Evolutionary conservation across 2,888 invertebrate species (phyloP).

Genomic region (Cyaniris semiargus): DNA sequence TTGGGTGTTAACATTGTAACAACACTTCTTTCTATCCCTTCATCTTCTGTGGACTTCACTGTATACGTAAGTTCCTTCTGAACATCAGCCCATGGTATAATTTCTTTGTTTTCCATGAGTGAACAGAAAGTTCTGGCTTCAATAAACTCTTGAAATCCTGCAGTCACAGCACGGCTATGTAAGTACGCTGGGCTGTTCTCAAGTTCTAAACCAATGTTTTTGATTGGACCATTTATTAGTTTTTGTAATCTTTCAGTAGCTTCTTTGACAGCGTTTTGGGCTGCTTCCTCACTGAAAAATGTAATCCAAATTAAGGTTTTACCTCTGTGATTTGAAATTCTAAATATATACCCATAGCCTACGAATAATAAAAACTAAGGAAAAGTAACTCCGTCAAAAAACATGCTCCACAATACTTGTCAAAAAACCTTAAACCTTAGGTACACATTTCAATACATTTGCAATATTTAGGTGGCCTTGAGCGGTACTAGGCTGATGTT

Average conservation of each 20-base stretch:
- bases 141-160: slow-evolving; percentile 88
- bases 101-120: slow-evolving; percentile 80
- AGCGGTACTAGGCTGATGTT: too few species aligned
- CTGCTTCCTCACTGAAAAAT: slow-evolving; percentile 60
- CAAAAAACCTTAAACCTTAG: too few species aligned
- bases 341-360: too few species aligned
- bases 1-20: slow-evolving; percentile 65
- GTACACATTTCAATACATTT: too few species aligned
- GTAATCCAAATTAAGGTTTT: neutral
- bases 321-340: neutral
- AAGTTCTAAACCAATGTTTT: slow-evolving; percentile 86
- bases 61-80: slow-evolving; percentile 76
- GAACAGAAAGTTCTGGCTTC: slow-evolving; percentile 91
- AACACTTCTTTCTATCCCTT: slow-evolving; percentile 49
- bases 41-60: slow-evolving; percentile 46
- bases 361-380: too few species aligned
- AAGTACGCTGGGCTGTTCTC: slow-evolving; percentile 83
- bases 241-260: slow-evolving; percentile 84
- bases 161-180: slow-evolving; percentile 64
- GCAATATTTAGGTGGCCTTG: too few species aligned
- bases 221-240: slow-evolving; percentile 76
- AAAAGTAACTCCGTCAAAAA: too few species aligned
- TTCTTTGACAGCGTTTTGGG: slow-evolving; percentile 57
- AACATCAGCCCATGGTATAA: slow-evolving; percentile 82
- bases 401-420: too few species aligned